phyloP scores from a whole-genome alignment of 2,797 vertebrate genomes.

The Gambusia yucatana region DNA sequence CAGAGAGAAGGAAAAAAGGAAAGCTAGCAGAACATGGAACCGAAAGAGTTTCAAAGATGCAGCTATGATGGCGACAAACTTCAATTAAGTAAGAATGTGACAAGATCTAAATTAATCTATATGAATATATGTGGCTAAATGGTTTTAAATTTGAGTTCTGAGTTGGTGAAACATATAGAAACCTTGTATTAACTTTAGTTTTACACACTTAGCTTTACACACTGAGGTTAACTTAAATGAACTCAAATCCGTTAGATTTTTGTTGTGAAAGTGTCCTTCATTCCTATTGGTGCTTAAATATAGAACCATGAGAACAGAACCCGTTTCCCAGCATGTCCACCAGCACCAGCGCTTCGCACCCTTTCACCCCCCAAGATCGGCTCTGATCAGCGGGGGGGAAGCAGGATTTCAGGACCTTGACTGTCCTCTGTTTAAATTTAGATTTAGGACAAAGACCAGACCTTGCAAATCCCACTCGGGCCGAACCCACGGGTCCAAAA shows the following conservation, averaged over 20 bases:
- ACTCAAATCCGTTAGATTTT: not conserved
- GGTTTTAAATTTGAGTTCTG: not conserved
- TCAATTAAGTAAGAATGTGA: too few relatives aligned
- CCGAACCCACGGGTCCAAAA: not conserved
- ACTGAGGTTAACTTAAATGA: not conserved
- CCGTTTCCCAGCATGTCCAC: constrained; percentile 59
- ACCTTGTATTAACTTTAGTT: not conserved
- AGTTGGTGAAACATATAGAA: not conserved
- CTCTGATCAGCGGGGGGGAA: constrained; percentile 37
- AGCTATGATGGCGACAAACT: too few relatives aligned
- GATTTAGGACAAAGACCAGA: constrained; percentile 6
- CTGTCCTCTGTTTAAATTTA: constrained; percentile 29
- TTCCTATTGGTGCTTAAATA: constrained; percentile 54
- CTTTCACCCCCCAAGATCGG: constrained; percentile 18
- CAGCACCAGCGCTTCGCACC: constrained; percentile 27
- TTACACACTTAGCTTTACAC: not conserved
- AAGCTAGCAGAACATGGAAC: too few relatives aligned
- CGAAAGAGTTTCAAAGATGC: too few relatives aligned
- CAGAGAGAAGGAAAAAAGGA: too few relatives aligned
- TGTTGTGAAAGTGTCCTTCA: not conserved
- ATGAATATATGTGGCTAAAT: not conserved
- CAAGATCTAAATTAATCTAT: too few relatives aligned
- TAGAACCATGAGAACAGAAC: constrained; percentile 63
- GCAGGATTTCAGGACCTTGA: constrained; percentile 27
- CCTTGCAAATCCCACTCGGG: not conserved